These are phyloP conservation scores for Serranus cabrilla DNA, from an alignment of 2,797 vertebrate genomes.

Conservation along the genomic window DNA sequence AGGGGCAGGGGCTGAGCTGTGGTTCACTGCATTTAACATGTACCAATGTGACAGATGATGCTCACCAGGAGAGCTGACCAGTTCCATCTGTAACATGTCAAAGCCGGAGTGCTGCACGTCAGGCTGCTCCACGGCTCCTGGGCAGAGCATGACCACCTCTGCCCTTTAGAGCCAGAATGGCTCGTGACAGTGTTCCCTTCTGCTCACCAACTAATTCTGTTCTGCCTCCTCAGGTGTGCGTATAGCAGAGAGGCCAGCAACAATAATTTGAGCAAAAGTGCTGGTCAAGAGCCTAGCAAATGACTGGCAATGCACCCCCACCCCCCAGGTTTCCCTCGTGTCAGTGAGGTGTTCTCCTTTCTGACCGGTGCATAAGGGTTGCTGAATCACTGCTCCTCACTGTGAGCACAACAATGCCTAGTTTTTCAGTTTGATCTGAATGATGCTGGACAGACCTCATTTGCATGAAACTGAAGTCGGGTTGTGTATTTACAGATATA, in stretches of 20 bases:
- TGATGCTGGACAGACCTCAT: too few relatives aligned
- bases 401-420: too few relatives aligned
- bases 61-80: conserved; percentile 49
- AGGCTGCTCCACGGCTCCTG: not conserved
- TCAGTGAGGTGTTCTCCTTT: not conserved
- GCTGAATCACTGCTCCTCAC: not conserved
- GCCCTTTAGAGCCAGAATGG: conserved; percentile 24
- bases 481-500: too few relatives aligned
- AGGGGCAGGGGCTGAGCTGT: conserved; percentile 22
- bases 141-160: conserved; percentile 41
- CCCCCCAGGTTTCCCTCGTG: not conserved
- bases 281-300: not conserved
- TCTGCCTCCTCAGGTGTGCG: not conserved
- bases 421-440: too few relatives aligned
- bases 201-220: conserved; percentile 11
- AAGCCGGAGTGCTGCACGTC: conserved; percentile 3
- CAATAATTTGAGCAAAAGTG: not conserved
- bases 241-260: conserved; percentile 2
- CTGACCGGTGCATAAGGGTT: not conserved
- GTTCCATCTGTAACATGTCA: conserved; percentile 50
- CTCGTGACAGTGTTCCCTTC: not conserved
- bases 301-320: not conserved
- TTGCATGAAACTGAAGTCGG: too few relatives aligned
- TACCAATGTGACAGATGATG: conserved; percentile 52
- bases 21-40: conserved; percentile 34